phyloP scores from a whole-genome alignment of 2,113 vertebrate species.

The Speoplatyrhinus poulsoni region DNA sequence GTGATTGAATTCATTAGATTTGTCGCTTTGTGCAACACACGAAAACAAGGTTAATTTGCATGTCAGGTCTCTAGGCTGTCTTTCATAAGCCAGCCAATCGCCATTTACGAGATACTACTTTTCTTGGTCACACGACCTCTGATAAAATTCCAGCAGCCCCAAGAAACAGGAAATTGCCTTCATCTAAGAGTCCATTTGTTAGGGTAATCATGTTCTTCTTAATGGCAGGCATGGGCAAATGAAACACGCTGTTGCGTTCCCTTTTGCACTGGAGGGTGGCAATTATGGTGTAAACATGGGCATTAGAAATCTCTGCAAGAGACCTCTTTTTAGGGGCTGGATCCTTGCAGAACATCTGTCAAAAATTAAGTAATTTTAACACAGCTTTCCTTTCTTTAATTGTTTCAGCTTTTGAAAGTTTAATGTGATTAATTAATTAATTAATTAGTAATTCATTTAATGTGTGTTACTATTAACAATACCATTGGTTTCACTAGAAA shows the following conservation, averaged over 20 bases:
- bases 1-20: constrained; percentile 66
- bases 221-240: constrained; percentile 32
- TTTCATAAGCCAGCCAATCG: constrained; percentile 26
- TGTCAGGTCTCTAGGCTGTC: constrained; percentile 50
- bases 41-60: constrained; percentile 62
- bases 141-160: constrained; percentile 39
- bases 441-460: no score
- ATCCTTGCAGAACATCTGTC: not conserved
- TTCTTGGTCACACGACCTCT: constrained; percentile 22
- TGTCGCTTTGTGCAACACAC: constrained; percentile 50
- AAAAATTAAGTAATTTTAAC: no score
- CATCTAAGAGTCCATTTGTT: constrained; percentile 47
- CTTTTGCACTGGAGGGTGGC: not conserved
- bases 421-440: not conserved
- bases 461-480: not conserved
- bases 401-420: not conserved
- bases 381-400: not conserved
- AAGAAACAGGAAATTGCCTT: constrained; percentile 51
- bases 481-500: no score
- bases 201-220: constrained; percentile 42
- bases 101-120: constrained; percentile 28
- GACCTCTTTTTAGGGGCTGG: not conserved
- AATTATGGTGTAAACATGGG: constrained; percentile 12
- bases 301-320: not conserved
- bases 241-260: constrained; percentile 15